phyloP scores from a whole-genome alignment of 1,140 invertebrate genomes.

The Drosophila funebris region DNA sequence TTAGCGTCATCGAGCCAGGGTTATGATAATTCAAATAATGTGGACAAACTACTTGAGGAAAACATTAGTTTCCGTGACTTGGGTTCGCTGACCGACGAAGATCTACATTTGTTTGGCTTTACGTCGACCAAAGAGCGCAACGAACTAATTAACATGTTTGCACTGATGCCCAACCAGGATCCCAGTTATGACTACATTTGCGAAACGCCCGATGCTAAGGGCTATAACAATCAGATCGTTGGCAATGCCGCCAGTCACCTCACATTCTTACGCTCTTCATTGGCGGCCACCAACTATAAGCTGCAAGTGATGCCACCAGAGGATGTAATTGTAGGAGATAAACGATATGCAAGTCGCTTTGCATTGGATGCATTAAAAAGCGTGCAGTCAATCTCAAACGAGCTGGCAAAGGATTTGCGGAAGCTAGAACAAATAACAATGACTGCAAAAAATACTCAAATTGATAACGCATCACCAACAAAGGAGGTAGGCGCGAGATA shows the following conservation, averaged over 20 bases:
- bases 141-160: conserved; percentile 55
- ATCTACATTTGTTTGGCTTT: conserved; percentile 69
- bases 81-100: conserved; percentile 57
- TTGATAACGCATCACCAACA: not conserved
- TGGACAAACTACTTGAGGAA: conserved; percentile 54
- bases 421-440: conserved; percentile 49
- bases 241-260: conserved; percentile 64
- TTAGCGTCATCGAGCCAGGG: conserved; percentile 9
- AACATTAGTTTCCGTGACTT: conserved; percentile 63
- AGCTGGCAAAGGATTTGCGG: conserved; percentile 58
- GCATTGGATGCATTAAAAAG: conserved; percentile 69
- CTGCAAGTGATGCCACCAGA: conserved; percentile 68
- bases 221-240: conserved; percentile 69
- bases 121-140: conserved; percentile 30
- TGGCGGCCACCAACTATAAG: conserved; percentile 74
- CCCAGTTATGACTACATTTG: conserved; percentile 65
- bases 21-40: not conserved
- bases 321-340: conserved; percentile 77
- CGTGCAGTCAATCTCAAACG: conserved; percentile 60
- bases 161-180: conserved; percentile 65
- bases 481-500: conserved; percentile 4
- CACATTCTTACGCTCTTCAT: conserved; percentile 60
- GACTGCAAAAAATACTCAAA: not conserved
- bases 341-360: conserved; percentile 76
- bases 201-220: conserved; percentile 29